Evolutionary conservation across 64 coral and sea anemone species (phyloP), one percentile per base, ranked within the genome.

Genomic region (Stichodactyla helianthus): DNA sequence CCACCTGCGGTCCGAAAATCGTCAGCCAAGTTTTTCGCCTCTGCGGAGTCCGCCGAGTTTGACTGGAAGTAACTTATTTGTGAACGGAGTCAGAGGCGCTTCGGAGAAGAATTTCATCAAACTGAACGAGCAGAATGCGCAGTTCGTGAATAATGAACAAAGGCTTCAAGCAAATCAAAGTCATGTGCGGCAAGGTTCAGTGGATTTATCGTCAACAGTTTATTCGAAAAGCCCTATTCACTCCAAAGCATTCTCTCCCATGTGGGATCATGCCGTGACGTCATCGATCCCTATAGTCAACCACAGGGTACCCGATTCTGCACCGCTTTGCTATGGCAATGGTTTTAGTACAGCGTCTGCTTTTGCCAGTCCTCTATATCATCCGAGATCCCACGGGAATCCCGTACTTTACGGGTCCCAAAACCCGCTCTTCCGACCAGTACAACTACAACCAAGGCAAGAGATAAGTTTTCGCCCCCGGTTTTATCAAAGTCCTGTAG

Each of bases 181-280:
- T n/a, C 22, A 74, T 35, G n/a, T 25, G 23, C 68, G 20, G 25
- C 68, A 74, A 31, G 27, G 68, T 25, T 27, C 26, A 26, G 25
- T 35, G 10, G 68, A 74, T 74, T 23, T 74, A 5, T 31, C 68
- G 7, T 35, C 68, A 9, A 74, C 68, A 23, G 10, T 74, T 27
- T 74, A 74, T 74, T 74, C 68, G 23, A 74, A 74, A 28, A 31
- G 68, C 4, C 68, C 68, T 3, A 31, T 27, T 74, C 68, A 74
- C 27, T 28, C 68, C 10, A 74, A 74, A 74, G 68, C 68, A 35
- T 74, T 74, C 68, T 74, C 68, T 74, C n/a, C 68, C 7, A 74
- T 74, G 68, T 74, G 68, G 68, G 68, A 74, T 74, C 68, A 11
- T 31, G 25, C 27, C 9, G 68, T 31, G 68, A 31, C 68, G 68